These are phyloP conservation scores for Suillia variegata DNA, from an alignment of 2,888 invertebrate species.

Conservation along the genomic window DNA sequence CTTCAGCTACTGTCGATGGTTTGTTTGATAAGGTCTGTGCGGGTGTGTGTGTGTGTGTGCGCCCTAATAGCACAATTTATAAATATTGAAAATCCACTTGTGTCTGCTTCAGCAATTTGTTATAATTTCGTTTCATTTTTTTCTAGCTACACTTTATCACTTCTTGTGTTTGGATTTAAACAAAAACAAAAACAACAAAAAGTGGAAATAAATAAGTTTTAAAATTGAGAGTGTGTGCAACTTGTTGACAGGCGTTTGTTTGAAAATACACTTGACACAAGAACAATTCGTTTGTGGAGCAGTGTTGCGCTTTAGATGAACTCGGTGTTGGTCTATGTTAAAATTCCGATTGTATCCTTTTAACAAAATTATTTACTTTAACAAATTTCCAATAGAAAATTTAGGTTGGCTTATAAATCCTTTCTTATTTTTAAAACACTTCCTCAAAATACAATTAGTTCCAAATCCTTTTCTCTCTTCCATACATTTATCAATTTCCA, in stretches of 20 bases:
- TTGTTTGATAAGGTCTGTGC: constrained; percentile 11
- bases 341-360: no score
- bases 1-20: constrained; percentile 11
- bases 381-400: no score
- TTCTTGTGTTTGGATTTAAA: not conserved
- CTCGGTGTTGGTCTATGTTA: no score
- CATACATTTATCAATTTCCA: no score
- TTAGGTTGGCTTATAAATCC: no score
- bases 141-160: not conserved
- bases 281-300: constrained; percentile 8
- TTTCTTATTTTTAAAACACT: no score
- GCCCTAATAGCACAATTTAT: constrained; percentile 30
- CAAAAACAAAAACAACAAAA: no score
- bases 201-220: constrained; percentile 41
- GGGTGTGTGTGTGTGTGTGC: not conserved
- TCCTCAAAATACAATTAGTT: no score
- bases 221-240: constrained; percentile 35
- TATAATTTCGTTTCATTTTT: constrained; percentile 33
- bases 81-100: constrained; percentile 40
- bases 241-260: constrained; percentile 38
- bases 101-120: constrained; percentile 37
- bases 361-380: no score
- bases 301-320: not conserved
- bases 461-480: no score
- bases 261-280: constrained; percentile 38